Evolutionary conservation across 30 jellyfish, hydroid and myxozoan genomes (phyloP).

Genomic region (Aurelia aurita): DNA sequence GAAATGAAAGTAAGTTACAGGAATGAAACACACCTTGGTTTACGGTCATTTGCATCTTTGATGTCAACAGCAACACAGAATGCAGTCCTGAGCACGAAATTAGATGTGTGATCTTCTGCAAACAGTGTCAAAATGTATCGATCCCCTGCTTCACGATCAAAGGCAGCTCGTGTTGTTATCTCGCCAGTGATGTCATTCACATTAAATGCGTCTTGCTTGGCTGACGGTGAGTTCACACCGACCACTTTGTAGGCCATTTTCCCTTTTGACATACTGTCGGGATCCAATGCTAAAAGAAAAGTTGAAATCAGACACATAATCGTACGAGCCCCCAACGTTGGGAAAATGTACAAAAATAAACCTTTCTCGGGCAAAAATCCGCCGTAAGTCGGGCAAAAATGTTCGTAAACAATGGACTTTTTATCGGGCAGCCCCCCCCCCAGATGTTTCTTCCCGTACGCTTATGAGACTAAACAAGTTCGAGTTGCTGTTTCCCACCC

Average conservation of each 20-base stretch:
- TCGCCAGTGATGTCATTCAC: constrained; percentile 36
- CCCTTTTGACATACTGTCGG: constrained; percentile 71
- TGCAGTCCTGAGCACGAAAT: constrained; percentile 24
- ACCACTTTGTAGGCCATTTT: constrained; percentile 31
- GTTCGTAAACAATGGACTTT: no score
- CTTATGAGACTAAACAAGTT: no score
- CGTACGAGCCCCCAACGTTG: no score
- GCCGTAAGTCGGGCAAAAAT: no score
- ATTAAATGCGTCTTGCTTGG: constrained; percentile 1
- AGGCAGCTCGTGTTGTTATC: background rate
- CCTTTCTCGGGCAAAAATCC: no score
- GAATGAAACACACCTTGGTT: constrained; percentile 50
- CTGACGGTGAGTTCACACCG: constrained; percentile 29
- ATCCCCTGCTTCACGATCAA: constrained; percentile 48
- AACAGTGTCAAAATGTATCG: constrained; percentile 55
- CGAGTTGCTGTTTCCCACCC: no score
- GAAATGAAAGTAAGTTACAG: no score
- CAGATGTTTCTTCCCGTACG: no score
- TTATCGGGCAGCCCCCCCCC: no score
- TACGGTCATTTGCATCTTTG: constrained; percentile 73
- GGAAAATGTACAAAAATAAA: no score
- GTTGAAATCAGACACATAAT: background rate
- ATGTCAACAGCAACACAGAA: constrained; percentile 54
- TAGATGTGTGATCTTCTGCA: constrained; percentile 54
- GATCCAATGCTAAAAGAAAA: constrained; percentile 56